Base-by-base conservation (phyloP, 1,140 invertebrate genomes). In the Lordiphosa clarofinis region DNA sequence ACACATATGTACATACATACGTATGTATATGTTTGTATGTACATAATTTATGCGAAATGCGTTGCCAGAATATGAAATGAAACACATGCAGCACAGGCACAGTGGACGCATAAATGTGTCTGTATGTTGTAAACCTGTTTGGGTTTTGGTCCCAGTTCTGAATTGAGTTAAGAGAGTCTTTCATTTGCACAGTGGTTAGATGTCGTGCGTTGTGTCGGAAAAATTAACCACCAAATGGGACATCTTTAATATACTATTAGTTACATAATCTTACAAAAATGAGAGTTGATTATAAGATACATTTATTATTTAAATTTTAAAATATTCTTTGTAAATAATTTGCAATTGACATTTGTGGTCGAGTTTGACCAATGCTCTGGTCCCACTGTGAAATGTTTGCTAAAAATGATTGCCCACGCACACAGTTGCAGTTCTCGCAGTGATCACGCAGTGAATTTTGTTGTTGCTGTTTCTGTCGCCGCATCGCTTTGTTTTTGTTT, bases 41-140 rank as follows among this genome's bases (percentile, higher is more conserved):
- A 50, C 44, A 36, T 82, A 76, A 81, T 76, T 81, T 82, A 82
- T 82, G 73, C 76, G 58, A 81, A 81, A 82, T 82, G 75, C 75
- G 76, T 81, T 81, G 75, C 75, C 71, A 75, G 76, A 71, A 75
- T 75, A 82, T 75, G 44, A 31, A 31, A 31, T 31, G 67, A 79
- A 64, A 62, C 74, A 79, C 38, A 49, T 62, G 42, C 40, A 61
- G 39, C 55, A 33, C 19, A 46, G 35, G 39, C 55, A 33, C 19
- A 46, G 35, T 47, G 28, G 40, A 39, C 52, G 46, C 31, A 42
- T 39, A 12, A 15, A 35, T 50, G 49, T 42, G 11, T 40, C 15
- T 50, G 11, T 19, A n/a, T 31, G 10, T 49, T 24, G 59, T 76
- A 81, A 81, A 81, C 76, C 78, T 76, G 78, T 84, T 81, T 84